These are phyloP conservation scores for Barbus barbus DNA, from an alignment of 2,113 vertebrate species.

Conservation along the genomic window DNA sequence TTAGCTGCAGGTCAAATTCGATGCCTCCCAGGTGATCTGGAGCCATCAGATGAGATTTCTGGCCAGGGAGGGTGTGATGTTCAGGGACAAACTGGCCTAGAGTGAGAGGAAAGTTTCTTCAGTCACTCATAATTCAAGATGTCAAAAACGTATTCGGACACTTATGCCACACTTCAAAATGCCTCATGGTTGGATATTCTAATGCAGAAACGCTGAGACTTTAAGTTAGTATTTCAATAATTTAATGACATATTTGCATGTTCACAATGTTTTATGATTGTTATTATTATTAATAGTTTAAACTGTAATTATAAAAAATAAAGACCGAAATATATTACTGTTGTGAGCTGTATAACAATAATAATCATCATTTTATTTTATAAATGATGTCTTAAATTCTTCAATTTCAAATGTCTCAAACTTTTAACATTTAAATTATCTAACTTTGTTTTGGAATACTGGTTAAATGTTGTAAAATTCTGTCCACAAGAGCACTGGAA, in stretches of 20 bases:
- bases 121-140: not conserved
- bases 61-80: slow-evolving; percentile 92
- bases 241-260: too few relatives aligned
- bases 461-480: too few relatives aligned
- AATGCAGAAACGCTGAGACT: not conserved
- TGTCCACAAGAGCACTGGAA: too few relatives aligned
- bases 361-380: too few relatives aligned
- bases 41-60: slow-evolving; percentile 86
- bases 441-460: too few relatives aligned
- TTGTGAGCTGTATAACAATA: too few relatives aligned
- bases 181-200: not conserved
- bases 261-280: not conserved
- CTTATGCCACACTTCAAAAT: not conserved
- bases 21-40: slow-evolving; percentile 95
- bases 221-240: too few relatives aligned
- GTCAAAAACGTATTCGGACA: not conserved
- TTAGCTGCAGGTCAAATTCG: slow-evolving; percentile 90
- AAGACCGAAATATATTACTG: too few relatives aligned
- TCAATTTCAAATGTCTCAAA: too few relatives aligned
- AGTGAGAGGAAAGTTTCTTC: not conserved
- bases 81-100: slow-evolving; percentile 93
- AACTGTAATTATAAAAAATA: too few relatives aligned
- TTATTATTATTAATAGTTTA: not conserved
- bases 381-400: too few relatives aligned
- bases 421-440: too few relatives aligned